Evolutionary conservation across 2,888 invertebrate species (phyloP).

Genomic region (Metellina segmentata): DNA sequence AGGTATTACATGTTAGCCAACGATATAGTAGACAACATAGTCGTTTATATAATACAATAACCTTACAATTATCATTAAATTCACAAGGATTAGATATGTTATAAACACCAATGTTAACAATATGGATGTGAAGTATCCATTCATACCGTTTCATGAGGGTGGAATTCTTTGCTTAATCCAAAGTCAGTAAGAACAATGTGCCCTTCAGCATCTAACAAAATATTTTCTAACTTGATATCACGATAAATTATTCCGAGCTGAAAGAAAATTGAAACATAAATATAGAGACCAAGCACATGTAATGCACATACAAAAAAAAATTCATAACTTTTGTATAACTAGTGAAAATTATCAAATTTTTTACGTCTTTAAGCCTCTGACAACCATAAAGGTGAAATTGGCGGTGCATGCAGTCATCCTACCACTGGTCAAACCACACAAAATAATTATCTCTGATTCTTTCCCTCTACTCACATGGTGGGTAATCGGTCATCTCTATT

Average conservation of each 20-base stretch:
- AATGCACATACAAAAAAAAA: neutral
- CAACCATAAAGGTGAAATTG: neutral
- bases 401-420: too few relatives aligned
- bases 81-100: too few relatives aligned
- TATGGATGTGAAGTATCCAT: neutral
- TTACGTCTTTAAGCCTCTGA: neutral
- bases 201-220: conserved; percentile 94
- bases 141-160: conserved; percentile 85
- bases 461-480: too few relatives aligned
- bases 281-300: neutral
- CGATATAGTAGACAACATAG: too few relatives aligned
- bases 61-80: too few relatives aligned
- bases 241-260: conserved; percentile 98
- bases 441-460: too few relatives aligned
- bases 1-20: too few relatives aligned
- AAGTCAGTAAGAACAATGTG: conserved; percentile 98
- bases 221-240: conserved; percentile 98
- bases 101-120: too few relatives aligned
- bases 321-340: neutral
- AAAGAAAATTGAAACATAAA: conserved; percentile 79
- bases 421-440: too few relatives aligned
- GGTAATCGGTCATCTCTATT: too few relatives aligned
- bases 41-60: too few relatives aligned
- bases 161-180: conserved; percentile 96
- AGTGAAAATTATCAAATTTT: too few relatives aligned